phyloP scores from a whole-genome alignment of 1,140 invertebrate genomes.

The Bradynema listronoti region DNA sequence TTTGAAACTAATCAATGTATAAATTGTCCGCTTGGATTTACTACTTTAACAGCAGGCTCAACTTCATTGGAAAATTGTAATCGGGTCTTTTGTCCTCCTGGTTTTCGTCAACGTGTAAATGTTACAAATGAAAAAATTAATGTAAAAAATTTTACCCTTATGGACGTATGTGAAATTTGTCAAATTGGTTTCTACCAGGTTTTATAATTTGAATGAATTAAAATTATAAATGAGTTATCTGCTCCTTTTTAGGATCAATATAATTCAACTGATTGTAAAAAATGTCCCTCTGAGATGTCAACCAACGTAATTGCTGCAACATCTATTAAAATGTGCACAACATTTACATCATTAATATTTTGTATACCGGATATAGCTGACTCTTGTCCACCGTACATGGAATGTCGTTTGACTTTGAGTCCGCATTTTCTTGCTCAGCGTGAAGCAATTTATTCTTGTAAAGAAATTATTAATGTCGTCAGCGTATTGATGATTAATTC shows the following conservation, averaged over 20 bases:
- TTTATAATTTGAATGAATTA: background rate
- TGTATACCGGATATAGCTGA: conserved; percentile 2
- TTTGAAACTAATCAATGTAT: background rate
- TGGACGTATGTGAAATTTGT: conserved; percentile 10
- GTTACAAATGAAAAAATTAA: background rate
- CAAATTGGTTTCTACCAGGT: conserved; percentile 21
- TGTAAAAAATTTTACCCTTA: background rate
- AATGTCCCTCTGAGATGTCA: background rate
- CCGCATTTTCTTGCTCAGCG: background rate
- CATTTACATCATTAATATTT: background rate
- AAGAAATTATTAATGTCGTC: too few species aligned
- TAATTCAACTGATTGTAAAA: background rate
- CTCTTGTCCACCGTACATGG: background rate
- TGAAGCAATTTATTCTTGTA: background rate
- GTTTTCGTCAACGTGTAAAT: background rate
- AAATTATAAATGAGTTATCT: background rate
- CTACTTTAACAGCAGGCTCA: conserved; percentile 6
- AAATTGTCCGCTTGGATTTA: conserved; percentile 16
- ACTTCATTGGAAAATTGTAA: conserved; percentile 4
- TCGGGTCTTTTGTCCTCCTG: conserved; percentile 19
- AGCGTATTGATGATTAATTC: too few species aligned
- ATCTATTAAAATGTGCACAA: background rate
- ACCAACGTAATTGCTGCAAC: background rate
- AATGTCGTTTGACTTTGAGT: conserved; percentile 2
- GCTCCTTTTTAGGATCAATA: conserved; percentile 1